Evolutionary conservation across 2,888 invertebrate genomes (phyloP).

Genomic region (Adelphocoris suturalis): DNA sequence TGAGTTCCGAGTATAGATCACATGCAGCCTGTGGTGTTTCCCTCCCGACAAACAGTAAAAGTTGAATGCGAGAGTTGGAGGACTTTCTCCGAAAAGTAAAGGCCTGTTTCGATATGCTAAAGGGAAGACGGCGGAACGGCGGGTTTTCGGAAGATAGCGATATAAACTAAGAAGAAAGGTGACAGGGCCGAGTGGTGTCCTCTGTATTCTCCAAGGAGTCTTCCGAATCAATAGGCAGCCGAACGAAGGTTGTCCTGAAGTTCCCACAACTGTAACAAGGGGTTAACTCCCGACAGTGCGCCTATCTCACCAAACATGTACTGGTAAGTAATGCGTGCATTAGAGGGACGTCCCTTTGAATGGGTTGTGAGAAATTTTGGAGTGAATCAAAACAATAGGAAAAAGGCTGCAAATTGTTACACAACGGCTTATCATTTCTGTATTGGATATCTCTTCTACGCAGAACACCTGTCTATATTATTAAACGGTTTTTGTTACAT

Average conservation of each 20-base stretch:
- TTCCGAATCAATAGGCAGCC: constrained; percentile 43
- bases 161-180: constrained; percentile 43
- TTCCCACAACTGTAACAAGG: not conserved
- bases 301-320: no score
- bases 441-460: no score
- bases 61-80: not conserved
- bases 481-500: no score
- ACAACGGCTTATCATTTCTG: no score
- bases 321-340: no score
- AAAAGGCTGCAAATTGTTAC: no score
- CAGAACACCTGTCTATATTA: no score
- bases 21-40: no score
- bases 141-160: not conserved
- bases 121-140: not conserved
- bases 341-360: no score
- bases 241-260: not conserved
- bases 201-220: constrained; percentile 57
- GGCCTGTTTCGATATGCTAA: constrained; percentile 38
- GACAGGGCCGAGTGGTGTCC: constrained; percentile 56
- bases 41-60: not conserved
- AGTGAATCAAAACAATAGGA: no score
- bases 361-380: no score
- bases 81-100: not conserved
- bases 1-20: not conserved
- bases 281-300: not conserved